Percentiles rank a stretch among this genome's conserved stretches.
These are phyloP conservation scores for Rhyacichthys aspro DNA, from an alignment of 2,797 vertebrate genomes.

Conservation along the genomic window DNA sequence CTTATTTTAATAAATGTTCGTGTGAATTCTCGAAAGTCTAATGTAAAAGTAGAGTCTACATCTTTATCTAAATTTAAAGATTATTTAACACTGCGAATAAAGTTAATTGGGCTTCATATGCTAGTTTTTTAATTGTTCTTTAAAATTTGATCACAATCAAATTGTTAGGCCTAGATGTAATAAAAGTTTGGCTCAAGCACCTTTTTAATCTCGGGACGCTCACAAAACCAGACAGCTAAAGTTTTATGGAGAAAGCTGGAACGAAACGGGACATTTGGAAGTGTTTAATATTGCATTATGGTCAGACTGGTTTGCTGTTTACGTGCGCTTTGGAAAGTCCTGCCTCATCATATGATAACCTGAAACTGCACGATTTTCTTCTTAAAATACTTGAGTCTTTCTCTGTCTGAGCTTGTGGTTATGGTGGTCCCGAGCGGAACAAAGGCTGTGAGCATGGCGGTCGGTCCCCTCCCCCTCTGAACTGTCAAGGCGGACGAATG, in stretches of 20 bases:
- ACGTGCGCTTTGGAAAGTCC: neutral
- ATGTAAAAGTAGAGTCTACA: too few relatives aligned
- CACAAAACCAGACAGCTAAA: neutral
- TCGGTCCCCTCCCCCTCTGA: slow-evolving; percentile 26
- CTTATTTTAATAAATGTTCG: neutral
- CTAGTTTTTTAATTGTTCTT: neutral
- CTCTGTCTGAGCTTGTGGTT: neutral
- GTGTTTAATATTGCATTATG: too few relatives aligned
- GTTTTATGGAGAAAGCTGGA: neutral
- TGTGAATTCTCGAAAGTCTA: too few relatives aligned
- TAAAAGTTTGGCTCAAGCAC: neutral
- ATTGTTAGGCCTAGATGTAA: neutral
- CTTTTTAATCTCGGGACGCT: neutral
- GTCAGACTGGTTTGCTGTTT: too few relatives aligned
- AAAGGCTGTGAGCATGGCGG: slow-evolving; percentile 33
- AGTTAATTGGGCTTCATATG: neutral
- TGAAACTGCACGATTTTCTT: neutral
- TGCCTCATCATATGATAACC: neutral
- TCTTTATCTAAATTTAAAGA: too few relatives aligned
- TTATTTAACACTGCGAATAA: neutral
- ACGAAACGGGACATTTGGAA: neutral
- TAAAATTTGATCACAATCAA: neutral
- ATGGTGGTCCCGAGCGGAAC: slow-evolving; percentile 21
- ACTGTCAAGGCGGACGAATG: slow-evolving; percentile 6
- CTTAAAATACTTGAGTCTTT: neutral